Conservation (phyloP, 2,113 vertebrate genomes). For the Elephas maximus region DNA sequence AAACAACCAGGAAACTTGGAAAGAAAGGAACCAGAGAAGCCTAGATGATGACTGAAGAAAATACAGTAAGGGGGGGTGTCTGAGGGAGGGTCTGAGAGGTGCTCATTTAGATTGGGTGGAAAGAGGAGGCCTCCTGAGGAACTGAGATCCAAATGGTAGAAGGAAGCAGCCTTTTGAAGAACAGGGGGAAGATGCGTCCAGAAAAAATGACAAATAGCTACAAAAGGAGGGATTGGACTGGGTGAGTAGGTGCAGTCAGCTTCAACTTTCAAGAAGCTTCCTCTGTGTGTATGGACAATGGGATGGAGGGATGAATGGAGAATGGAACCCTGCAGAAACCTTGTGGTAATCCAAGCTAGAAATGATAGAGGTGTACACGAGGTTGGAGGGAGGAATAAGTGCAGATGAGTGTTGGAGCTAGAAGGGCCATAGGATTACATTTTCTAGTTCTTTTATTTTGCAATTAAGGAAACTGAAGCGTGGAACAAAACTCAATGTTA, state of each 20-base stretch:
- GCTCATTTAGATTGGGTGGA: accelerated
- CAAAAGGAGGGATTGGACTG: background rate
- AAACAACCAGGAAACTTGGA: background rate
- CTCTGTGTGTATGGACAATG: background rate
- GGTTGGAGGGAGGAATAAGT: background rate
- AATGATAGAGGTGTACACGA: background rate
- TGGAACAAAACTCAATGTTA: background rate
- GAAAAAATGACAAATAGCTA: background rate
- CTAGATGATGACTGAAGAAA: background rate
- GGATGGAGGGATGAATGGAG: background rate
- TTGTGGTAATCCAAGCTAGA: background rate
- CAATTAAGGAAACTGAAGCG: background rate
- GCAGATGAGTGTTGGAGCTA: background rate
- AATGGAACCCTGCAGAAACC: background rate
- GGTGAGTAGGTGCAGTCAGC: background rate
- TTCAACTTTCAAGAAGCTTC: background rate
- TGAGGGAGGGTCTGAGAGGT: background rate
- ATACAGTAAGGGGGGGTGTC: background rate
- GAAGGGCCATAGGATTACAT: background rate
- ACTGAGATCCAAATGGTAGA: accelerated
- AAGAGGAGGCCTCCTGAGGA: accelerated
- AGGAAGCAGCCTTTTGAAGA: background rate
- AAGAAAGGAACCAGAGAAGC: background rate
- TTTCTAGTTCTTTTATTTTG: background rate
- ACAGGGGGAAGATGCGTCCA: background rate